Evolutionary conservation across 1,140 invertebrate species (phyloP).

Genomic region (Littorina saxatilis): DNA sequence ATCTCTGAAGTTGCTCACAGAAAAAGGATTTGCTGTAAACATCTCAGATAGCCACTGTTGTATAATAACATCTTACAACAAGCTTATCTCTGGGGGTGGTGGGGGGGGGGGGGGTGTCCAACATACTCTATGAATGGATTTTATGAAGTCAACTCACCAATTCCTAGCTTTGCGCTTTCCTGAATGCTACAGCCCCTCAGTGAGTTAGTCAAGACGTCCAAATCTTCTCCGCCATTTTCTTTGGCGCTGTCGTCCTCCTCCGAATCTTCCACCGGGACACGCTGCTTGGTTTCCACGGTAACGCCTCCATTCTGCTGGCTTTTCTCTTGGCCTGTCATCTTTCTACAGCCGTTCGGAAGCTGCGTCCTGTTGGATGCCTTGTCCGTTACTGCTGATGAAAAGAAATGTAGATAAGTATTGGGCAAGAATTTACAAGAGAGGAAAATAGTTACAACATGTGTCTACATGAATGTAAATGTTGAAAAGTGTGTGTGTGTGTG

Average conservation of each 20-base stretch:
- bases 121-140: background rate
- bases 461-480: too few species aligned
- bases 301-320: background rate
- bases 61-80: too few species aligned
- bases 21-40: too few species aligned
- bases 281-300: background rate
- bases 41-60: too few species aligned
- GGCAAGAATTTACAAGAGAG: too few species aligned
- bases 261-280: constrained; percentile 15
- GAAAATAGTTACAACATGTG: too few species aligned
- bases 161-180: background rate
- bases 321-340: background rate
- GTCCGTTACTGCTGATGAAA: background rate
- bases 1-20: too few species aligned
- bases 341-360: background rate
- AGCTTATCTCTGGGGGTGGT: too few species aligned
- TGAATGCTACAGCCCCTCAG: constrained; percentile 13
- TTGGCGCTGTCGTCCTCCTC: constrained; percentile 9
- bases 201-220: background rate
- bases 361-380: background rate
- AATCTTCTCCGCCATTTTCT: background rate
- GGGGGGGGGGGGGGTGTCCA: too few species aligned
- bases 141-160: background rate
- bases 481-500: too few species aligned
- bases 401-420: background rate